Evolutionary conservation across 2,113 vertebrate species (phyloP).

Genomic region (Emydocephalus ijimae): DNA sequence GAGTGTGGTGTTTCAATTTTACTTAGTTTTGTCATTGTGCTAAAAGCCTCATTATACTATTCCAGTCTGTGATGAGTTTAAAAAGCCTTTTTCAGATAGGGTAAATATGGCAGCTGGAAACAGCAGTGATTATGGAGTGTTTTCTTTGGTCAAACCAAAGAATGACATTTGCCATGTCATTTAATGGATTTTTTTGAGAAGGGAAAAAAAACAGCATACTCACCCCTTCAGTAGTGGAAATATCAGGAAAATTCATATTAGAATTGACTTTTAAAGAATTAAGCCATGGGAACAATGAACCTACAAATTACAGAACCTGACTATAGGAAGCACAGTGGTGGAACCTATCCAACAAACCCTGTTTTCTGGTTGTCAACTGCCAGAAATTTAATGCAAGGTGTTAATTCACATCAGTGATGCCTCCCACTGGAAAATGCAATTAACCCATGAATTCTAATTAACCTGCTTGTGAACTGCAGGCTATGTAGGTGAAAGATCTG

Average conservation of each 20-base stretch:
- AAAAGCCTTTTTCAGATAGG: not conserved
- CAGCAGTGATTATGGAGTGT: not conserved
- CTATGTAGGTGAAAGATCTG: not conserved
- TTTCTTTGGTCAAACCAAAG: not conserved
- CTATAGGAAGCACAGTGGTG: not conserved
- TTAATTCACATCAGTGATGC: not conserved
- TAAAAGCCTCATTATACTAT: not conserved
- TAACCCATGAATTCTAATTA: not conserved
- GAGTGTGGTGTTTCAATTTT: not conserved
- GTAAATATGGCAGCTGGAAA: not conserved
- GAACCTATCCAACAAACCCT: not conserved
- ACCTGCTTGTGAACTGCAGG: not conserved
- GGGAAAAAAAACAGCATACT: too few relatives aligned
- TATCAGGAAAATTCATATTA: not conserved
- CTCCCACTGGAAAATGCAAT: not conserved
- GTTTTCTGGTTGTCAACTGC: not conserved
- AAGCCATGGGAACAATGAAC: not conserved
- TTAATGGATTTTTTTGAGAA: not conserved
- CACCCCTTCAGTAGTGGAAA: too few relatives aligned
- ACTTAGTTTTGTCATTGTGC: not conserved
- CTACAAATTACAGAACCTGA: not conserved
- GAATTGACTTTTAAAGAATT: not conserved
- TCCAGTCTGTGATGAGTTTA: not conserved
- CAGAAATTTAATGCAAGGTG: not conserved
- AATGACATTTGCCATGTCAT: not conserved